Conservation (phyloP, 2,888 invertebrate species). For the Hymenopus coronatus region DNA sequence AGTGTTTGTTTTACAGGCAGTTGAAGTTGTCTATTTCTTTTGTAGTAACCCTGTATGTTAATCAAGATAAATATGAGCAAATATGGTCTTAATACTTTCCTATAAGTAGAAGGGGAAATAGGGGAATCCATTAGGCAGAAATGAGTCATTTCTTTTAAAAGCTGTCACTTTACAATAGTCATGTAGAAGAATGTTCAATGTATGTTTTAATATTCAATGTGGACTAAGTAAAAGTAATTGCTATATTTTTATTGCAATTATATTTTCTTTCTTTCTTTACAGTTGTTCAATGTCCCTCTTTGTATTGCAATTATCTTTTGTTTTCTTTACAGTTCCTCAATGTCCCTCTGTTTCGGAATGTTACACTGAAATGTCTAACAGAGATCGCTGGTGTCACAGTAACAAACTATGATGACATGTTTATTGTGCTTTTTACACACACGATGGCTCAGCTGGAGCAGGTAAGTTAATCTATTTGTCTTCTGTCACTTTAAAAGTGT, state of each 20-base stretch:
- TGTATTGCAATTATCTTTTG: background rate
- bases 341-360: slow-evolving; percentile 96
- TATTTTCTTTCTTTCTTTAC: slow-evolving; percentile 39
- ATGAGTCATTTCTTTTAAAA: no score
- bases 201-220: no score
- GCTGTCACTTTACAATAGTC: no score
- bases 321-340: slow-evolving; percentile 73
- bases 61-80: no score
- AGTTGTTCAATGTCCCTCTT: slow-evolving; percentile 95
- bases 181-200: no score
- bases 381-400: slow-evolving; percentile 94
- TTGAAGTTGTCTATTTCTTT: no score
- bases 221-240: background rate
- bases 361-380: slow-evolving; percentile 95
- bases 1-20: no score
- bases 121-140: no score
- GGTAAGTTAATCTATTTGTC: slow-evolving; percentile 41
- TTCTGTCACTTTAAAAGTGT: no score
- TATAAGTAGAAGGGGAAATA: no score
- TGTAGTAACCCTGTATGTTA: no score
- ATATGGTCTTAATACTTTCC: no score
- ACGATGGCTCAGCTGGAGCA: slow-evolving; percentile 89
- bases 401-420: slow-evolving; percentile 89
- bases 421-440: slow-evolving; percentile 83
- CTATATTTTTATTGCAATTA: background rate